phyloP scores from a whole-genome alignment of 2,113 vertebrate species.

The Maccullochella peelii region DNA sequence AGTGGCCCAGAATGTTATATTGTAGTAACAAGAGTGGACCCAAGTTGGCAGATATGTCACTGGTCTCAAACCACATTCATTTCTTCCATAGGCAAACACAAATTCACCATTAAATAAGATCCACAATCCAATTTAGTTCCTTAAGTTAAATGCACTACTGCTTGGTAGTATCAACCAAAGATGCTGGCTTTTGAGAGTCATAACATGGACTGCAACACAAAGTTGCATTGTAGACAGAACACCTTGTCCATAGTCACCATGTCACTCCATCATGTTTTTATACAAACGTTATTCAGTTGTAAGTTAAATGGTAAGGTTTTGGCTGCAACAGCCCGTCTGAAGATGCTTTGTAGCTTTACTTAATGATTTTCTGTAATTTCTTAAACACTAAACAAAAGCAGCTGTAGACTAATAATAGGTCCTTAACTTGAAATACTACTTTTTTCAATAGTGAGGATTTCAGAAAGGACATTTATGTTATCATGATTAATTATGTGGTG shows the following conservation, averaged over 20 bases:
- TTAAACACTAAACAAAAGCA: neutral
- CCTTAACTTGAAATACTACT: neutral
- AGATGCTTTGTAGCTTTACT: neutral
- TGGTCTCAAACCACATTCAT: fast-evolving
- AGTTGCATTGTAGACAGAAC: neutral
- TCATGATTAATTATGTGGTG: neutral
- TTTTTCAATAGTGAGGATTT: neutral
- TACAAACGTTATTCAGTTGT: neutral
- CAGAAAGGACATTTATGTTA: neutral
- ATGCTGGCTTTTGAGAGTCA: slow-evolving; percentile 1
- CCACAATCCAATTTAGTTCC: neutral
- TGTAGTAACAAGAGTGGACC: neutral
- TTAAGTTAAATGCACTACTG: neutral
- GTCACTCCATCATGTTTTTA: neutral
- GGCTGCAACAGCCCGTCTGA: neutral
- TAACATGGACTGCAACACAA: neutral
- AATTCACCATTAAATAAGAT: neutral
- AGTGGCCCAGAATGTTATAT: neutral
- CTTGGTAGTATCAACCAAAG: neutral
- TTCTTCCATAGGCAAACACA: neutral
- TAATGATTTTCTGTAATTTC: neutral
- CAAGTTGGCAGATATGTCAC: neutral
- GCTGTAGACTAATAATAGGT: neutral
- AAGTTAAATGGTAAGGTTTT: neutral
- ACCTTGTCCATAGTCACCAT: neutral